Conservation (phyloP, 2,113 vertebrate genomes). For the Athene noctua region DNA sequence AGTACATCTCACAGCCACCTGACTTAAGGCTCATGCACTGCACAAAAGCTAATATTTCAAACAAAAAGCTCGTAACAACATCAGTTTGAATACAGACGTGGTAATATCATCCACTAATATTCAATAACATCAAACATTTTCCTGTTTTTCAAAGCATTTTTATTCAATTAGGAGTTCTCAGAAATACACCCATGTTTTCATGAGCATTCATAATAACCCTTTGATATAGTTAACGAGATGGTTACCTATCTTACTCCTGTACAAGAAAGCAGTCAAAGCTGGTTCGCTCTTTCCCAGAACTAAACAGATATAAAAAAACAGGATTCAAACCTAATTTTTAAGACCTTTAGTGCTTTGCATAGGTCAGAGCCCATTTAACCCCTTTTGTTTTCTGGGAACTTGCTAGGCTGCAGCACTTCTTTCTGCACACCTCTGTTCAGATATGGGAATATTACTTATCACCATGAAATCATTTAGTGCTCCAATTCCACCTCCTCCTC, state of each 20-base stretch:
- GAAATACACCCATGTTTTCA: background rate
- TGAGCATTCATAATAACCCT: background rate
- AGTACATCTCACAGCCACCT: background rate
- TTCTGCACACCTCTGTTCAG: background rate
- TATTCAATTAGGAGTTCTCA: background rate
- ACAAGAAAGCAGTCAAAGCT: background rate
- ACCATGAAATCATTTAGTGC: background rate
- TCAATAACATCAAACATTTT: background rate
- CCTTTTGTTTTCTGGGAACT: background rate
- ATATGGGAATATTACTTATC: background rate
- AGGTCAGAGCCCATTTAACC: background rate
- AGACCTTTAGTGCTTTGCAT: background rate
- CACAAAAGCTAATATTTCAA: background rate
- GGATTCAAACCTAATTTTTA: background rate
- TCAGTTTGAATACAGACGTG: background rate
- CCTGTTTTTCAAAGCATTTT: background rate
- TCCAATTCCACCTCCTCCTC: background rate
- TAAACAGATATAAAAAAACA: background rate
- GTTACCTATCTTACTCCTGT: background rate
- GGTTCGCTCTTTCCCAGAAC: background rate
- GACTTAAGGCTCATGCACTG: fast-evolving
- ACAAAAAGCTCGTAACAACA: background rate
- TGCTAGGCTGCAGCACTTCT: background rate
- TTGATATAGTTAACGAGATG: background rate
- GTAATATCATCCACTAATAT: background rate